These are phyloP conservation scores for Fopius arisanus DNA, from an alignment of 1,140 invertebrate genomes.

Conservation along the genomic window DNA sequence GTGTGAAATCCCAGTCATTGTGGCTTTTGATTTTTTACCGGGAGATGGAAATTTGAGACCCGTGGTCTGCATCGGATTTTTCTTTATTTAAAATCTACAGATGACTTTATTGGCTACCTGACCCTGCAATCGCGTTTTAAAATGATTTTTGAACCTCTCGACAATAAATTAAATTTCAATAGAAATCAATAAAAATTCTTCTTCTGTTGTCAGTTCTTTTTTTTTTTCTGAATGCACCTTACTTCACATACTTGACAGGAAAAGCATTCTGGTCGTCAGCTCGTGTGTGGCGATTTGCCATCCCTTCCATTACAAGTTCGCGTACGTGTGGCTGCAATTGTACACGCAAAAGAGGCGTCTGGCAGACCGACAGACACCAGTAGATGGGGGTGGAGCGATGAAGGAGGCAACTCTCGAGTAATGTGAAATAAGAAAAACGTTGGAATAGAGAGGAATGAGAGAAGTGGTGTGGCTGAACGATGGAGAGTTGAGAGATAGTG, in stretches of 20 bases:
- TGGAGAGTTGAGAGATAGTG: constrained; percentile 19
- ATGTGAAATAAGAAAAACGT: constrained; percentile 1
- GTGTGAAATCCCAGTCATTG: constrained; percentile 14
- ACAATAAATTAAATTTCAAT: no score
- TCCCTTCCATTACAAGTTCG: constrained; percentile 22
- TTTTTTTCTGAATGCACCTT: no score
- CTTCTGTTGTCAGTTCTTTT: no score
- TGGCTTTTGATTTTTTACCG: neutral
- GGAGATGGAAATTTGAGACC: constrained; percentile 1
- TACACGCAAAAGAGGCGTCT: constrained; percentile 23
- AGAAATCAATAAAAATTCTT: no score
- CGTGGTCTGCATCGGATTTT: no score
- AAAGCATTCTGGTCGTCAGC: constrained; percentile 12
- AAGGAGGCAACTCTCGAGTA: constrained; percentile 1
- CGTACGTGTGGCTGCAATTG: neutral
- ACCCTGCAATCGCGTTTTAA: no score
- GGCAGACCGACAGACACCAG: neutral
- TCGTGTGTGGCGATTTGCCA: constrained; percentile 17
- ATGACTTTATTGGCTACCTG: no score
- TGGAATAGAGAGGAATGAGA: constrained; percentile 13
- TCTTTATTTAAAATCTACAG: no score
- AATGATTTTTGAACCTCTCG: no score
- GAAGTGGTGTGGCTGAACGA: neutral
- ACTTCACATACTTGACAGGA: neutral
- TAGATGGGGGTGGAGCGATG: constrained; percentile 10